Evolutionary conservation across 2,113 vertebrate species (phyloP), one percentile per base, ranked within the genome.

Genomic region (Anguilla rostrata): DNA sequence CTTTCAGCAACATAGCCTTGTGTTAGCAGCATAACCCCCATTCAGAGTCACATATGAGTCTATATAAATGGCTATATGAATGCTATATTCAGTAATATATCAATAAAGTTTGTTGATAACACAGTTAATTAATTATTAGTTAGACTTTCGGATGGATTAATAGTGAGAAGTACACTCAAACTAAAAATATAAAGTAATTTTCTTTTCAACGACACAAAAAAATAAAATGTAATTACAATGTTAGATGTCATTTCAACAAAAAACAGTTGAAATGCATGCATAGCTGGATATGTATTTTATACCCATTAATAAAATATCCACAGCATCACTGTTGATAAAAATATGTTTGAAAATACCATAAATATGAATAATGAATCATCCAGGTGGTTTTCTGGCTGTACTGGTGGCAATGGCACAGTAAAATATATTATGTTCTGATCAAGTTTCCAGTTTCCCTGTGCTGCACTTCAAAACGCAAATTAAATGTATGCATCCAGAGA

Each of bases 241-340:
- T 66, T 66, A 2, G 60, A 66, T 66, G 22, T 26, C 60, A 66
- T 66, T 66, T 66, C 8, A 53, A 53, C 8, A 53, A 53, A 14
- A 53, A 53, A 0, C 49, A 53, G 49, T 11, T 53, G 34, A 34
- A 34, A 34, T 34, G 34, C 34, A 34, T 34, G 34, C 34, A 34
- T 34, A 94, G 92, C 90, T 93, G 92, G 91, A 88, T 89, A 83
- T 92, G 88, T 91, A 88, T 92, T 89, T 90, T 91, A 90, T 92
- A 87, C 46, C 82, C 92, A 94, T 94, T 93, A 92, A 94, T 92
- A 91, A 92, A 88, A 91, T 92, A 91, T 93, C 91, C 91, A 91
- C 89, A 86, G 92, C 93, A 93, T 90, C 87, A 89, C 89, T 92
- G 88, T 90, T 92, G 90, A 90, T 49, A 87, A 86, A 53, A 88